Evolutionary conservation across 1,140 invertebrate genomes (phyloP).

Genomic region (Conus ventricosus): DNA sequence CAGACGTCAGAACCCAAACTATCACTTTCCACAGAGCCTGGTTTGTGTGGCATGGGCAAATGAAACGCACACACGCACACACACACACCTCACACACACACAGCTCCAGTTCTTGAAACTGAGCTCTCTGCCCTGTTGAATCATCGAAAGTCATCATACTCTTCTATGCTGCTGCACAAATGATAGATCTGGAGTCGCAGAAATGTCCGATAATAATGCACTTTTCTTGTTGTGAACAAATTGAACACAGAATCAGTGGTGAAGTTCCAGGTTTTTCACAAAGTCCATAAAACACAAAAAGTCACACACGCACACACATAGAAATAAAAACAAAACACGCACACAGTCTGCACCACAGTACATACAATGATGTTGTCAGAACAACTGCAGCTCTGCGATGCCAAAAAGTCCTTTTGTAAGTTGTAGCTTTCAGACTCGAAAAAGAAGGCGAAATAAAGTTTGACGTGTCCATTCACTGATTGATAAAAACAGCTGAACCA

Average conservation of each 20-base stretch:
- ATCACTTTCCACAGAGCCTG: too few species aligned
- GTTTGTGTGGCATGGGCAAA: too few species aligned
- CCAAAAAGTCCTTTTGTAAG: not conserved
- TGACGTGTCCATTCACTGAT: constrained; percentile 6
- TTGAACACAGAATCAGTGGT: constrained; percentile 27
- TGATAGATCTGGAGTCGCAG: constrained; percentile 5
- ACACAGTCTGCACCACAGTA: not conserved
- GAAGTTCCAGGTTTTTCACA: constrained; percentile 8
- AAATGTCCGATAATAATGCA: constrained; percentile 15
- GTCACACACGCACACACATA: not conserved
- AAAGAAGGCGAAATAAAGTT: not conserved
- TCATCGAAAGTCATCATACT: not conserved
- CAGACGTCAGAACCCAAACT: too few species aligned
- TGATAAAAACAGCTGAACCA: not conserved
- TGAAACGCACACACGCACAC: not conserved
- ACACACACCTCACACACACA: not conserved
- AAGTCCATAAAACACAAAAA: constrained; percentile 22
- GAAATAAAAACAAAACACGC: not conserved
- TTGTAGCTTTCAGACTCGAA: not conserved
- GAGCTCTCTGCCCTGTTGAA: not conserved
- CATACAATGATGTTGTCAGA: not conserved
- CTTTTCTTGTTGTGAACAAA: constrained; percentile 18
- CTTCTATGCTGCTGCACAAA: constrained; percentile 10
- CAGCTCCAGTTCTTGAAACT: not conserved
- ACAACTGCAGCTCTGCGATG: not conserved